phyloP scores from a whole-genome alignment of 2,113 vertebrate species.

The Cromileptes altivelis region DNA sequence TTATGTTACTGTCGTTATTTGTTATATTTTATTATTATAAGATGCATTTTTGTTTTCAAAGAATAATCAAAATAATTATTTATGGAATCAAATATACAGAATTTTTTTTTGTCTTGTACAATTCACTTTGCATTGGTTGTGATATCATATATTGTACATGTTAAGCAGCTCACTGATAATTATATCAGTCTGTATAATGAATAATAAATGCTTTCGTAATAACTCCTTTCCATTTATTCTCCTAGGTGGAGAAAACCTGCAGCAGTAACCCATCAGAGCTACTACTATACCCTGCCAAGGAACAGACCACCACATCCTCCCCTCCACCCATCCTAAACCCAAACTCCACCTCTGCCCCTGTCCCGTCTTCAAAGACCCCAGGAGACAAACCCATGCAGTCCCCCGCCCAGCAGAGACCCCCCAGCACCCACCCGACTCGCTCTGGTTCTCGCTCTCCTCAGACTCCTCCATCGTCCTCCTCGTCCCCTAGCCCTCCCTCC shows the following conservation, averaged over 20 bases:
- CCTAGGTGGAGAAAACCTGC: slow-evolving; percentile 90
- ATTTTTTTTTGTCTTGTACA: neutral
- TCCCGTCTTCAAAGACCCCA: slow-evolving; percentile 14
- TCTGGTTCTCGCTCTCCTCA: slow-evolving; percentile 59
- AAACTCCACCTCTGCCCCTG: slow-evolving; percentile 21
- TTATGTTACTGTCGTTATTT: neutral
- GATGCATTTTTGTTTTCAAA: neutral
- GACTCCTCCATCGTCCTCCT: slow-evolving; percentile 55
- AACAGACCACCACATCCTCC: slow-evolving; percentile 46
- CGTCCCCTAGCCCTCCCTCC: slow-evolving; percentile 63
- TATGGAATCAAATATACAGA: neutral
- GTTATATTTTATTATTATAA: neutral
- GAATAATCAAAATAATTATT: neutral
- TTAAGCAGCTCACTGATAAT: no score
- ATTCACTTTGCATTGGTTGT: neutral
- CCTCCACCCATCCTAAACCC: slow-evolving; percentile 24
- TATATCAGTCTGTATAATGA: no score
- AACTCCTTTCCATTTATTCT: neutral
- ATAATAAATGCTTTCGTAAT: neutral
- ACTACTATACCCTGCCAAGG: slow-evolving; percentile 90
- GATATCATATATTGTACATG: neutral
- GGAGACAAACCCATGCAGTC: slow-evolving; percentile 33
- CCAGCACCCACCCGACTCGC: slow-evolving; percentile 20
- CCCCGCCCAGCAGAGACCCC: slow-evolving; percentile 52
- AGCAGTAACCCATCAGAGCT: slow-evolving; percentile 87